Evolutionary conservation across 2,113 vertebrate genomes (phyloP), one percentile per base, ranked within the genome.

Genomic region (Emydura subglobosa): DNA sequence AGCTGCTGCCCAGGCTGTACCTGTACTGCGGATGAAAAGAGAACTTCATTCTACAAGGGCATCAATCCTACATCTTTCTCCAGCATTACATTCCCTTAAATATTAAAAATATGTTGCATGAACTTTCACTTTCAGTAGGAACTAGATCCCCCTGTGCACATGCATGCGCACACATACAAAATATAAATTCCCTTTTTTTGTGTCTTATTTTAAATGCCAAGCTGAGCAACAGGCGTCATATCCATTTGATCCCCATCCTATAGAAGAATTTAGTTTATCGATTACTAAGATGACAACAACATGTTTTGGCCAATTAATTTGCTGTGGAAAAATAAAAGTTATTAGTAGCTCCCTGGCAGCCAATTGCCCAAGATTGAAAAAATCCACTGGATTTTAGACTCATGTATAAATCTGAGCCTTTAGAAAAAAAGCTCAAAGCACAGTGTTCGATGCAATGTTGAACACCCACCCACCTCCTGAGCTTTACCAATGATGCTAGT

Each of bases 311-410:
- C 11, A 29, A 29, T 29, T 59, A 16, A 51, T 59, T 25, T 27
- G 29, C 5, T 85, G 11, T 0, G 0, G 22, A n/a, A 17, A 78
- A 55, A 76, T 53, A 53, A 53, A 82, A 3, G 24, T 21, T 68
- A 44, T 7, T 44, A 54, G 25, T 22, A 51, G 8, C 22, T 80
- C 83, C 42, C 68, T 44, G 80, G 59, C 10, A n/a, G 24, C 0
- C 57, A 0, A 1, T 5, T 89, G 6, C 29, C 72, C 14, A 5
- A 53, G 25, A 14, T 78, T n/a, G 54, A 11, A 53, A 91, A 42
- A 2, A 10, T 9, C 1, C 51, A 16, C 14, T 51, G 12, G 78
- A 29, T 55, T 24, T n/a, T 72, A 54, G 10, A 7, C 51, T 0
- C 0, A 7, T 3, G 5, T 10, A 61, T 25, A 84, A 6, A 29